A percentile compares a stretch with the other conserved stretches of the same genome.
These are phyloP conservation scores for Sialia sialis DNA, from an alignment of 2,113 vertebrate genomes.

Conservation along the genomic window DNA sequence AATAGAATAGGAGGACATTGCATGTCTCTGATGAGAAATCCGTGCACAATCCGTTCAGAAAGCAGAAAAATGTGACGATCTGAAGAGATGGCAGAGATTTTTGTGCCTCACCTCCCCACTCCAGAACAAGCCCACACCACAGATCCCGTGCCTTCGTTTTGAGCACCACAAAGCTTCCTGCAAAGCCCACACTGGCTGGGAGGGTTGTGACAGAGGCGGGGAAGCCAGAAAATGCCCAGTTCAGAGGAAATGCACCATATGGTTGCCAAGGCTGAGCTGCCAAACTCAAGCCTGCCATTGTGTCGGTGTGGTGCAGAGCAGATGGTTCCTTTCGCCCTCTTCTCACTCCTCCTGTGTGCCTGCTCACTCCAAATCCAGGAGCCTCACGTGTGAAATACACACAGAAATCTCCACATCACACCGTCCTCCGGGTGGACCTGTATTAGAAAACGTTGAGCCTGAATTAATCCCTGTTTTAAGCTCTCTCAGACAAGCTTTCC, in stretches of 20 bases:
- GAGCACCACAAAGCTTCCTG: rapidly evolving
- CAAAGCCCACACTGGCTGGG: rapidly evolving
- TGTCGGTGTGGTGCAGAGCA: neutral
- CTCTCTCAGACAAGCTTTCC: neutral
- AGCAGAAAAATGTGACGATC: neutral
- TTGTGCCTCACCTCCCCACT: neutral
- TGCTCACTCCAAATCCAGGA: neutral
- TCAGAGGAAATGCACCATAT: neutral
- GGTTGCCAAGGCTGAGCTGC: neutral
- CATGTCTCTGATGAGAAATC: neutral
- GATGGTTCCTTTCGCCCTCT: neutral
- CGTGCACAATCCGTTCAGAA: neutral
- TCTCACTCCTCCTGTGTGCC: neutral
- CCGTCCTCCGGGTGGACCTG: neutral
- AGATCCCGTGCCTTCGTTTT: rapidly evolving
- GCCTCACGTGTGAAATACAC: neutral
- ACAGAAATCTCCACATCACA: rapidly evolving
- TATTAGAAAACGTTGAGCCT: rapidly evolving
- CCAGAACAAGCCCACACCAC: rapidly evolving
- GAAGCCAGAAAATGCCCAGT: neutral
- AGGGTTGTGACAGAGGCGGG: neutral
- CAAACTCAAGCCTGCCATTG: neutral
- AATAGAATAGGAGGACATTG: rapidly evolving
- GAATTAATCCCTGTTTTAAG: neutral
- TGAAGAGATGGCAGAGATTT: neutral